Conservation (phyloP, 2,888 invertebrate species). For the Byasa hedistus region DNA sequence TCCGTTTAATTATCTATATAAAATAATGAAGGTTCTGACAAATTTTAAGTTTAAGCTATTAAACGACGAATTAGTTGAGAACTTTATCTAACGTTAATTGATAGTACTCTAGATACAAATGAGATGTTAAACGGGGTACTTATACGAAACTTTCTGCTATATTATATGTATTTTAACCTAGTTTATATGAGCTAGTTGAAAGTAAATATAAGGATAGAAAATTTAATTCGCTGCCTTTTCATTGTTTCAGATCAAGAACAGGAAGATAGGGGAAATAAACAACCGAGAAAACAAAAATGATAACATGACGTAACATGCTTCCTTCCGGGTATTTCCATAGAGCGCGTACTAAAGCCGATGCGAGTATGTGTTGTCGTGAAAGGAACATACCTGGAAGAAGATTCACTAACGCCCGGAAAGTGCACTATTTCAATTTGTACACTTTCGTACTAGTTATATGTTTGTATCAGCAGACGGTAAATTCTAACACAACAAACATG, state of each 20-base stretch:
- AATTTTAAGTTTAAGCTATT: too few relatives aligned
- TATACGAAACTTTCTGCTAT: too few relatives aligned
- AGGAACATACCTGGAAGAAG: slow-evolving; percentile 37
- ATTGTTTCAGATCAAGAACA: slow-evolving; percentile 64
- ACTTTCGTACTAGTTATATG: slow-evolving; percentile 53
- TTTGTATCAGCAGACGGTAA: slow-evolving; percentile 58
- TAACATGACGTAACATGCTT: slow-evolving; percentile 72
- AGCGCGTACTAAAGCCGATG: slow-evolving; percentile 52
- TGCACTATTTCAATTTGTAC: slow-evolving; percentile 59
- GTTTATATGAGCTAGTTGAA: too few relatives aligned
- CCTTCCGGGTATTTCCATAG: slow-evolving; percentile 51
- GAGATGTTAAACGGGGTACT: too few relatives aligned
- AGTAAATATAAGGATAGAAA: too few relatives aligned
- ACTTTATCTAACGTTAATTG: too few relatives aligned
- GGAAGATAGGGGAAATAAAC: slow-evolving; percentile 38
- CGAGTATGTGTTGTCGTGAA: slow-evolving; percentile 58
- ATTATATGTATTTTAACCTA: too few relatives aligned
- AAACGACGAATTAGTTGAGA: too few relatives aligned
- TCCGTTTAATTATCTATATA: too few relatives aligned
- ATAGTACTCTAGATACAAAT: too few relatives aligned
- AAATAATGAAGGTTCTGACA: too few relatives aligned
- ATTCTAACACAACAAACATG: slow-evolving; percentile 73
- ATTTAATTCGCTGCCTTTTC: not conserved
- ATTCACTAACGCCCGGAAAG: slow-evolving; percentile 44
- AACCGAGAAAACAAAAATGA: slow-evolving; percentile 53